Base-by-base conservation (phyloP, 2,797 vertebrate species). In the Odontamblyopus lacepedii region DNA sequence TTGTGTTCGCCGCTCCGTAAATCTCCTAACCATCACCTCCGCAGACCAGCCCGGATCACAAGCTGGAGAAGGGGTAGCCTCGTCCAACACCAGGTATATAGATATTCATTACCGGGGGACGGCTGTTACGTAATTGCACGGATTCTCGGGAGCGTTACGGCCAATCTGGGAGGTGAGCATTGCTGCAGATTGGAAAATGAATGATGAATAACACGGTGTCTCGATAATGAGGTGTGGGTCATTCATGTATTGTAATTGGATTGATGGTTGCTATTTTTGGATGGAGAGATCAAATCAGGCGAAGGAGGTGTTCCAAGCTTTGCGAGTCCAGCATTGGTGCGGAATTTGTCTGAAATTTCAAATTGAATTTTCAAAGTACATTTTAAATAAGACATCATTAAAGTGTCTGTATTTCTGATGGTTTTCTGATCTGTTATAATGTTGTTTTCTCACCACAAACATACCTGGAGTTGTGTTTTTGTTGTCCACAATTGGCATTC, bases 1-100 rank as follows among this genome's bases (percentile, higher is more conserved):
- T 8, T 38, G 7, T 7, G 6, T 1, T 1, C 30, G 29, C 3
- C 3, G 4, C 41, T 15, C 44, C 30, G 1, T 76, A 72, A 85
- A 83, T 75, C 78, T 56, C 65, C 8, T 70, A 70, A 70, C 81
- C n/a, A 27, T 32, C 83, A 74, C 76, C 75, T 51, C 69, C 69
- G 82, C 72, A 59, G 4, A 77, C 67, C 78, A 77, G 79, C 79
- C 81, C 83, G 78, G 66, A 68, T 27, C 68, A 27, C 71, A 81
- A 71, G 35, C 44, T 83, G 78, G 71, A 66, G 70, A 77, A 81
- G 7, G 84, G 76, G 57, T 74, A 81, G 76, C 76, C 71, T 67
- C 81, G 76, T 71, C 81, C 64, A 82, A 77, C 78, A 81, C 72
- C 91, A 94, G 93, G 93, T 94, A 94, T 3, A 48, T 48, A 48